Conservation (phyloP, 2,797 vertebrate species). For the Muraenolepis orangiensis region DNA sequence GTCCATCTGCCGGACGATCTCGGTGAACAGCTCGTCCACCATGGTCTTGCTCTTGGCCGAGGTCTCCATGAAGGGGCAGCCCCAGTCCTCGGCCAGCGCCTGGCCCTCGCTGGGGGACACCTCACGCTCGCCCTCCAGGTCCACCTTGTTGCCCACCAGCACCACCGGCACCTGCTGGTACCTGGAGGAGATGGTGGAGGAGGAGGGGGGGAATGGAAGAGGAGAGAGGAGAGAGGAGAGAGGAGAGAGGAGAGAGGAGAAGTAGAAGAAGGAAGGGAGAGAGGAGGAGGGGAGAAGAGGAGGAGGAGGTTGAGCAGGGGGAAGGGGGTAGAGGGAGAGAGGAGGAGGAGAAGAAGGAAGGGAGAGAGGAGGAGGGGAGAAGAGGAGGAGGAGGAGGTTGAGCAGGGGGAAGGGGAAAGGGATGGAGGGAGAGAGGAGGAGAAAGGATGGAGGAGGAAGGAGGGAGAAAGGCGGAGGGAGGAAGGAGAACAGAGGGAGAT, state of each 20-base stretch:
- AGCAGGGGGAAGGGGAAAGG: neutral
- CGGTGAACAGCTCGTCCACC: slow-evolving; percentile 95
- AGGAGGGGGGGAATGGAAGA: neutral
- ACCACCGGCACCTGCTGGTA: slow-evolving; percentile 94
- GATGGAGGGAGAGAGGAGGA: neutral
- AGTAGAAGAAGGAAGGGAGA: too few species aligned
- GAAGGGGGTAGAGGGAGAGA: too few species aligned
- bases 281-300: too few species aligned
- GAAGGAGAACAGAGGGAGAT: neutral
- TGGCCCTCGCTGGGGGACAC: slow-evolving; percentile 88
- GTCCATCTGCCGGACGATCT: slow-evolving; percentile 97
- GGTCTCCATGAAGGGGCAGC: too few species aligned
- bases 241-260: too few species aligned
- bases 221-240: too few species aligned
- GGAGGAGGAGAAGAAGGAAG: neutral
- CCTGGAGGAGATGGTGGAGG: slow-evolving; percentile 39
- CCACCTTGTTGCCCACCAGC: too few species aligned
- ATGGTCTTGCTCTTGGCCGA: too few species aligned
- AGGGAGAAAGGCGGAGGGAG: too few species aligned
- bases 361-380: neutral
- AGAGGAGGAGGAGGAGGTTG: neutral
- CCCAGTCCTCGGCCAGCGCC: slow-evolving; percentile 93
- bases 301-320: too few species aligned
- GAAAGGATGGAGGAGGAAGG: too few species aligned
- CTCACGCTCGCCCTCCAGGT: slow-evolving; percentile 92